Conservation (phyloP, 2,113 vertebrate genomes). For the Takifugu bimaculatus region DNA sequence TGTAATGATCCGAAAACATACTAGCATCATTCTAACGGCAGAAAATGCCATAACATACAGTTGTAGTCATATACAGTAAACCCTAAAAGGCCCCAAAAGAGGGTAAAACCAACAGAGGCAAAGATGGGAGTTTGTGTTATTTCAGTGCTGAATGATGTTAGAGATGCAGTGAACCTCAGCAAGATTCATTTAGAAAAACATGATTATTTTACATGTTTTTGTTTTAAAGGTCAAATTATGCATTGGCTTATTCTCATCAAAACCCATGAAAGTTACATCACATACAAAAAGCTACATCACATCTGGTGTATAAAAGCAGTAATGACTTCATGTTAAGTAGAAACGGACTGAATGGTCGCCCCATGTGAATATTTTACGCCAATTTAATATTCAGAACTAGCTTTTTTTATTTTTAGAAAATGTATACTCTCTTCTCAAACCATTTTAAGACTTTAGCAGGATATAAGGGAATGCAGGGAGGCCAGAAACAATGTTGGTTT, state of each 20-base stretch:
- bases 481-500: too few relatives aligned
- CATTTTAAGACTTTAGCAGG: too few relatives aligned
- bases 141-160: slow-evolving; percentile 50
- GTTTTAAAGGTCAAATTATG: too few relatives aligned
- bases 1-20: slow-evolving; percentile 37
- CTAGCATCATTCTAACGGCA: slow-evolving; percentile 45
- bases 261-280: neutral
- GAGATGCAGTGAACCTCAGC: slow-evolving; percentile 25
- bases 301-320: too few relatives aligned
- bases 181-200: slow-evolving; percentile 10
- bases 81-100: slow-evolving; percentile 7
- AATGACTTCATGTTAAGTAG: too few relatives aligned
- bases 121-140: slow-evolving; percentile 7
- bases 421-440: too few relatives aligned
- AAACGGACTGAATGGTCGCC: too few relatives aligned
- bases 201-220: slow-evolving; percentile 10
- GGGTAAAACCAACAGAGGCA: slow-evolving; percentile 9
- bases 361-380: neutral
- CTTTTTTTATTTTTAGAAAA: neutral
- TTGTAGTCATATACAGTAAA: slow-evolving; percentile 46
- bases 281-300: neutral
- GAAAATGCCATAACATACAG: slow-evolving; percentile 52
- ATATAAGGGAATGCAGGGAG: too few relatives aligned
- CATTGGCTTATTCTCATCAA: neutral
- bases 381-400: neutral